phyloP scores from a whole-genome alignment of 37 sponge, comb jelly and placozoan genomes.

The Eunapius fragilis region DNA sequence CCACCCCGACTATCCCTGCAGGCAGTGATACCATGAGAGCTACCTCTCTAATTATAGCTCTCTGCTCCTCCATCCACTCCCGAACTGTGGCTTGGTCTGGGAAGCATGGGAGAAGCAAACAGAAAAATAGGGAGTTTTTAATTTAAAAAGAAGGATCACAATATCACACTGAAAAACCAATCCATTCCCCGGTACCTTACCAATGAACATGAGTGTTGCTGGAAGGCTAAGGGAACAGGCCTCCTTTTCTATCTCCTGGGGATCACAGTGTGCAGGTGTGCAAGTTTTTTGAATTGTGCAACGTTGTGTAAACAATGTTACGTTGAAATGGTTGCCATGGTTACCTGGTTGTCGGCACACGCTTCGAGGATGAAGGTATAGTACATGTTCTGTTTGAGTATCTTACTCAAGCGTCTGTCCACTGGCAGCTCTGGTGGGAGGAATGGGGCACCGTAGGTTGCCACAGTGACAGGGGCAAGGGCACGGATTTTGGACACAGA shows the following conservation, averaged over 20 bases:
- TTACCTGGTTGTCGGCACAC: slow-evolving; percentile 31
- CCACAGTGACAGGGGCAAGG: slow-evolving; percentile 53
- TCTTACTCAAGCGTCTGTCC: neutral
- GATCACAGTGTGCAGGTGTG: no score
- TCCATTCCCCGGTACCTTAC: neutral
- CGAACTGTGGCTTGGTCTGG: neutral
- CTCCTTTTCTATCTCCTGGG: neutral
- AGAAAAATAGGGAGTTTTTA: no score
- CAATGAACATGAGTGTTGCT: neutral
- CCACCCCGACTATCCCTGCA: neutral
- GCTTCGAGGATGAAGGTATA: slow-evolving; percentile 61
- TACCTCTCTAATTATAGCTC: neutral
- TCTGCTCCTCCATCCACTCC: neutral
- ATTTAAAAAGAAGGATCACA: no score
- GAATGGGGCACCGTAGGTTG: neutral
- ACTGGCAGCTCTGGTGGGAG: slow-evolving; percentile 42
- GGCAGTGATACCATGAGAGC: neutral
- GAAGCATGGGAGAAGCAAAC: neutral
- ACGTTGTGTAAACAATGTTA: neutral
- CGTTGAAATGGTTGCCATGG: neutral
- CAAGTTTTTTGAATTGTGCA: no score
- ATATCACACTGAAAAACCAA: no score
- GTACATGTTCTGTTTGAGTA: slow-evolving; percentile 43
- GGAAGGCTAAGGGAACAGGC: neutral
- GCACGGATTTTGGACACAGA: slow-evolving; percentile 19